Evolutionary conservation across 2,797 vertebrate genomes (phyloP).

Genomic region (Pterois miles): DNA sequence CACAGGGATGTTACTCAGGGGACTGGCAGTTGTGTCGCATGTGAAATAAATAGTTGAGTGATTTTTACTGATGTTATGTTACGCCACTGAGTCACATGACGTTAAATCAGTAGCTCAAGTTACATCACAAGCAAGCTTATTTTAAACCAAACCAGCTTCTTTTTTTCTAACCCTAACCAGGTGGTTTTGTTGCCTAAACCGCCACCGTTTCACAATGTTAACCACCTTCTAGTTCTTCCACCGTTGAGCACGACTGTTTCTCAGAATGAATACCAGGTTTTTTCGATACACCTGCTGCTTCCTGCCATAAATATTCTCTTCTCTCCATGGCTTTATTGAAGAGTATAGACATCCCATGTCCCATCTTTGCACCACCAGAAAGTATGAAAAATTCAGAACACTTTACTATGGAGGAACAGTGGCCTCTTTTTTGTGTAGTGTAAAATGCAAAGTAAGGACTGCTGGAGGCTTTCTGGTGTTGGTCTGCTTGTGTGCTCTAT

Average conservation of each 20-base stretch:
- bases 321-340: background rate
- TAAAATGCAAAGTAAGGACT: background rate
- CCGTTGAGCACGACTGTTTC: background rate
- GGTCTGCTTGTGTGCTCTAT: background rate
- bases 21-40: too few species aligned
- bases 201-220: too few species aligned
- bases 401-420: background rate
- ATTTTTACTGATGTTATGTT: too few species aligned
- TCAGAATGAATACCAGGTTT: background rate
- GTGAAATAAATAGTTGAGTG: too few species aligned
- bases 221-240: too few species aligned
- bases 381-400: background rate
- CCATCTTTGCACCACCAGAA: background rate
- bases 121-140: too few species aligned
- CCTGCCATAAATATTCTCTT: background rate
- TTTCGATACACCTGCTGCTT: constrained; percentile 12
- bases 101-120: too few species aligned
- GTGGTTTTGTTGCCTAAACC: too few species aligned
- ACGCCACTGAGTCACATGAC: too few species aligned
- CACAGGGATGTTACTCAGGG: too few species aligned
- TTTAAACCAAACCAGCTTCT: too few species aligned
- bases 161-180: too few species aligned
- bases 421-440: background rate
- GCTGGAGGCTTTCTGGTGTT: background rate
- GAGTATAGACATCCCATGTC: background rate